Evolutionary conservation across 2,888 invertebrate genomes (phyloP).

Genomic region (Cerceris rybyensis): DNA sequence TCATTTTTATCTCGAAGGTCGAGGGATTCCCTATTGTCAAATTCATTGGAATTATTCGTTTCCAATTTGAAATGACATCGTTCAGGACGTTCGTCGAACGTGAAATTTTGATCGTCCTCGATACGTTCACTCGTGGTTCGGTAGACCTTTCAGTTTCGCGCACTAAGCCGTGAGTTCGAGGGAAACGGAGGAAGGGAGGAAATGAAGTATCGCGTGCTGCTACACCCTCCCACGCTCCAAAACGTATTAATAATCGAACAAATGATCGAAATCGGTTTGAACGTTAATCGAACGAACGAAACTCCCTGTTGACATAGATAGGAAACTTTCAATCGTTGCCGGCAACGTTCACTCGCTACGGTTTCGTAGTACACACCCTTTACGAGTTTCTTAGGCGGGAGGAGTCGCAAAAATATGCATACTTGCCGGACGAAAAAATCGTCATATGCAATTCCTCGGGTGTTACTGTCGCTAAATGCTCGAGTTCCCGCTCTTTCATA

Average conservation of each 20-base stretch:
- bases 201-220: constrained; percentile 1
- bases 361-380: constrained; percentile 12
- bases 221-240: not conserved
- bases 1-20: too few species aligned
- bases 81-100: not conserved
- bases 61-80: not conserved
- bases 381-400: not conserved
- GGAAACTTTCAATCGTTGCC: constrained; percentile 1
- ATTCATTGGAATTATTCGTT: not conserved
- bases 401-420: constrained; percentile 18
- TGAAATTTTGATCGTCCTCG: not conserved
- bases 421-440: not conserved
- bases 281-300: not conserved
- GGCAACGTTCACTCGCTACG: constrained; percentile 1
- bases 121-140: not conserved
- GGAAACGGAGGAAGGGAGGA: not conserved
- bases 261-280: not conserved
- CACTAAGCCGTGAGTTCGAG: not conserved
- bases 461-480: constrained; percentile 16
- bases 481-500: constrained; percentile 27
- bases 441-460: constrained; percentile 16
- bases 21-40: too few species aligned
- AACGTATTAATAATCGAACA: not conserved
- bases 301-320: constrained; percentile 14
- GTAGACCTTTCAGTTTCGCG: not conserved